Evolutionary conservation across 2,888 invertebrate species (phyloP).

Genomic region (Epistrophe grossulariae): DNA sequence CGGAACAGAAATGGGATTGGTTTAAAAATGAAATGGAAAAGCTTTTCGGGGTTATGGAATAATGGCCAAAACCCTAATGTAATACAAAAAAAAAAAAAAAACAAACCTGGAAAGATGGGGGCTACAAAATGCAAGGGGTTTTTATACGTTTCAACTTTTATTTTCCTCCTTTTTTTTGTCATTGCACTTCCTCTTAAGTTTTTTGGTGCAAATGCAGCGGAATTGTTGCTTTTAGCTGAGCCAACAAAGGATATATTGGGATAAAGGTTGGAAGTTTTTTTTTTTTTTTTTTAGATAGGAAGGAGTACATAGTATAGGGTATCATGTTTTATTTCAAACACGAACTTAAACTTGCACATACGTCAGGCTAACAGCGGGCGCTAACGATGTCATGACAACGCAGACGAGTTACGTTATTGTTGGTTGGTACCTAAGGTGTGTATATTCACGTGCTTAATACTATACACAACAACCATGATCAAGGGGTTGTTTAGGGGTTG

Average conservation of each 20-base stretch:
- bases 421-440: conserved; percentile 31
- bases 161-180: conserved; percentile 42
- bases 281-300: conserved; percentile 34
- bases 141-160: background rate
- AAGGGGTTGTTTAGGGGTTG: conserved; percentile 72
- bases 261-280: conserved; percentile 24
- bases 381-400: conserved; percentile 76
- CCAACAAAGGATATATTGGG: conserved; percentile 48
- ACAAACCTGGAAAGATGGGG: background rate
- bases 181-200: conserved; percentile 73
- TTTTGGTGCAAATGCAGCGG: conserved; percentile 68
- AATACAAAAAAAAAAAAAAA: conserved; percentile 56
- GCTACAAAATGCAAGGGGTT: background rate
- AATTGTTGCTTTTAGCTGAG: conserved; percentile 72
- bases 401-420: conserved; percentile 66
- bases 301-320: conserved; percentile 40
- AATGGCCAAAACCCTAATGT: conserved; percentile 76
- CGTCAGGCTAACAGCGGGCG: conserved; percentile 76
- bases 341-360: conserved; percentile 76
- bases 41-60: conserved; percentile 76
- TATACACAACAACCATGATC: conserved; percentile 19
- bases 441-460: conserved; percentile 68
- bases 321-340: conserved; percentile 72
- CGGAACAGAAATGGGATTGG: conserved; percentile 71
- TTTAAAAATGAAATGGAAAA: conserved; percentile 76